phyloP scores from a whole-genome alignment of 2,888 invertebrate genomes.

The Boloria euphrosyne region DNA sequence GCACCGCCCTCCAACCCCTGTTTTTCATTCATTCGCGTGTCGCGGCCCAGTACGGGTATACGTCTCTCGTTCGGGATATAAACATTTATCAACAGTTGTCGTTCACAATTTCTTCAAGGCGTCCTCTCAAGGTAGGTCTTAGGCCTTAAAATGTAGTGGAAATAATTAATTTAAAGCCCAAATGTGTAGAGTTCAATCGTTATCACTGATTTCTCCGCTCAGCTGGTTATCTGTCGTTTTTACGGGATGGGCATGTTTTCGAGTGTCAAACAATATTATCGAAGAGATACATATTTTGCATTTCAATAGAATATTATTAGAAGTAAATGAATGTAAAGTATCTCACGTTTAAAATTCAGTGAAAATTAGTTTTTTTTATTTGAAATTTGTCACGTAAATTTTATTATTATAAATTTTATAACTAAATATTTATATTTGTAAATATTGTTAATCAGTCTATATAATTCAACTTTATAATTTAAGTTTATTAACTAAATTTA shows the following conservation, averaged over 20 bases:
- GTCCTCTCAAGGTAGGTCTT: conserved; percentile 31
- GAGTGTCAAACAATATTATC: conserved; percentile 16
- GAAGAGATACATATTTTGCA: not conserved
- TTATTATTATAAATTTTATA: too few species aligned
- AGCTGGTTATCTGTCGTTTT: conserved; percentile 12
- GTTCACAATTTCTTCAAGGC: conserved; percentile 21
- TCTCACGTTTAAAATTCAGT: too few species aligned
- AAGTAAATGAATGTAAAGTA: not conserved
- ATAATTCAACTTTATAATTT: too few species aligned
- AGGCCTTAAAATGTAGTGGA: not conserved
- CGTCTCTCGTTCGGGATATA: conserved; percentile 51
- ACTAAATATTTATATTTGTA: too few species aligned
- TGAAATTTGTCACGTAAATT: too few species aligned
- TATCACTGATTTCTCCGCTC: conserved; percentile 12
- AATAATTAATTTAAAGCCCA: not conserved
- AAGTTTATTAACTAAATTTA: too few species aligned
- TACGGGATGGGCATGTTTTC: conserved; percentile 12
- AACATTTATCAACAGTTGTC: conserved; percentile 49
- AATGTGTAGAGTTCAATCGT: not conserved
- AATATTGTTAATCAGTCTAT: too few species aligned
- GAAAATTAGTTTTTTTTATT: too few species aligned
- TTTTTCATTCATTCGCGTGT: conserved; percentile 71
- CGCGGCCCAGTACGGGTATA: conserved; percentile 50
- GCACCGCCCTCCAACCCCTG: conserved; percentile 74
- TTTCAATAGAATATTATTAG: not conserved